phyloP scores from a whole-genome alignment of 2,797 vertebrate species.

The Pangasius mekongensis region DNA sequence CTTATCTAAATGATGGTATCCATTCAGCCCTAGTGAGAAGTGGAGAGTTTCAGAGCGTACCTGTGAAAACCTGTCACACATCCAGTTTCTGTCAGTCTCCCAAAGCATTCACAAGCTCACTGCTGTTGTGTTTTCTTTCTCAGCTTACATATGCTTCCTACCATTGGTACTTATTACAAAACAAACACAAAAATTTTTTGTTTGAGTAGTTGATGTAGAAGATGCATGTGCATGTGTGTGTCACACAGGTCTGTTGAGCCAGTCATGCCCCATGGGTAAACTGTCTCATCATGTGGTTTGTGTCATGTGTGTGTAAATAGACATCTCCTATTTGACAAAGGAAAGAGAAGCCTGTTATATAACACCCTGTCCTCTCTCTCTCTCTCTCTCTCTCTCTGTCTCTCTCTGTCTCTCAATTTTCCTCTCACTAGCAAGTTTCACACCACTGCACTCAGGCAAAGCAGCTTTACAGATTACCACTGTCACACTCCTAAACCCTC shows the following conservation, averaged over 20 bases:
- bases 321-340: constrained; percentile 54
- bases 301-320: constrained; percentile 53
- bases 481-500: constrained; percentile 69
- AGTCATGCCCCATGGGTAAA: constrained; percentile 39
- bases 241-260: constrained; percentile 39
- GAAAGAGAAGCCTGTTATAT: constrained; percentile 68
- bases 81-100: constrained; percentile 2
- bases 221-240: constrained; percentile 18
- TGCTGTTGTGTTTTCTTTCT: neutral
- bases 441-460: constrained; percentile 73
- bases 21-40: neutral
- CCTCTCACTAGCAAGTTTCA: constrained; percentile 70
- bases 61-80: constrained; percentile 12
- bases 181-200: neutral
- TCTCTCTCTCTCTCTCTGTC: constrained; percentile 26
- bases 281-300: constrained; percentile 42
- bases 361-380: constrained; percentile 57
- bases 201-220: neutral
- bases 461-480: constrained; percentile 81
- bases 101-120: neutral
- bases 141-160: neutral
- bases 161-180: neutral
- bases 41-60: neutral
- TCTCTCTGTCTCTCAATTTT: constrained; percentile 26
- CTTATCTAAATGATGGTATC: neutral